phyloP scores from a whole-genome alignment of 2,113 vertebrate species.

The Sebastes fasciatus region DNA sequence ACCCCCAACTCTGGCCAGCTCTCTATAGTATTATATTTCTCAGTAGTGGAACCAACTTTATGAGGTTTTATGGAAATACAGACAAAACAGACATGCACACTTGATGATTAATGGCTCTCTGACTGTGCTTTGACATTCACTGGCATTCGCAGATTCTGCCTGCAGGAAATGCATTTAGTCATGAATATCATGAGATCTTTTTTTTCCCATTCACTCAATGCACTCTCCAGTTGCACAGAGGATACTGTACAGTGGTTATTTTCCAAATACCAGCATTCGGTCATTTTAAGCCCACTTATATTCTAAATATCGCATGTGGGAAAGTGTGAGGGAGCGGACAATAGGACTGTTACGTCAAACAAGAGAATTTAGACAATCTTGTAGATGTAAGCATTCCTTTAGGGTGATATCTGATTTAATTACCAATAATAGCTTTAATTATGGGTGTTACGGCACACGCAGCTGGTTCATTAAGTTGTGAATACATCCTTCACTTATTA shows the following conservation, averaged over 20 bases:
- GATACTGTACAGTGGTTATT: conserved; percentile 18
- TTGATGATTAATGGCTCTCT: conserved; percentile 38
- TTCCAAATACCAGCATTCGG: conserved; percentile 53
- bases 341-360: conserved; percentile 1
- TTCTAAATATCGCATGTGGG: conserved; percentile 17
- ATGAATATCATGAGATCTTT: conserved; percentile 48
- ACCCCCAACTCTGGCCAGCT: not conserved
- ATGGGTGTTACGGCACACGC: conserved; percentile 6
- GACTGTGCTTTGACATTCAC: conserved; percentile 16
- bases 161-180: not conserved
- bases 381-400: conserved; percentile 23
- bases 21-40: conserved; percentile 8
- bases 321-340: conserved; percentile 4
- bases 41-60: conserved; percentile 19
- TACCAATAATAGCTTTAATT: conserved; percentile 30
- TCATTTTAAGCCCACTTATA: conserved; percentile 16
- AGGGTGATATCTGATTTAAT: conserved; percentile 27
- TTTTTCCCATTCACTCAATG: conserved; percentile 49
- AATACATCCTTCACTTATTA: conserved; percentile 18
- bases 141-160: conserved; percentile 33
- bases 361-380: not conserved
- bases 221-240: conserved; percentile 34
- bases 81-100: conserved; percentile 18
- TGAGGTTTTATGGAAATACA: conserved; percentile 32
- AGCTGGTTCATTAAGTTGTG: conserved; percentile 19